Conservation (phyloP, 2,113 vertebrate genomes). For the Cyanoderma ruficeps region DNA sequence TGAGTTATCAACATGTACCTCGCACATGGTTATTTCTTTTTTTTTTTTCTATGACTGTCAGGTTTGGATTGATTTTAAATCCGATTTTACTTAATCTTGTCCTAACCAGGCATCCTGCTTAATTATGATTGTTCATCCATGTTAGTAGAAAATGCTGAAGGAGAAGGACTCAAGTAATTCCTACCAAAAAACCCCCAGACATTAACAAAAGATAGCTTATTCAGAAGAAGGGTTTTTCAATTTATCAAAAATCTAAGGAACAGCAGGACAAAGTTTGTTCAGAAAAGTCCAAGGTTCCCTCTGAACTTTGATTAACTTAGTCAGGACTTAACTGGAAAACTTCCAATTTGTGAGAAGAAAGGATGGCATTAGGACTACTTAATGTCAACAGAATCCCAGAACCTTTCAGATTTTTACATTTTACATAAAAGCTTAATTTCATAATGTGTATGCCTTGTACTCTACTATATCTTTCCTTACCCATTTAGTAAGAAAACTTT, state of each 20-base stretch:
- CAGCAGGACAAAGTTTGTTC: not conserved
- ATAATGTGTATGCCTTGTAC: not conserved
- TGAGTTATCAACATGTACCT: not conserved
- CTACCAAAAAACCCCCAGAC: accelerated
- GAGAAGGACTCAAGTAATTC: not conserved
- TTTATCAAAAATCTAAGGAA: not conserved
- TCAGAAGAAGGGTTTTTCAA: not conserved
- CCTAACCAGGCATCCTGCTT: not conserved
- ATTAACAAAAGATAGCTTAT: not conserved
- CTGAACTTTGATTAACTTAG: not conserved
- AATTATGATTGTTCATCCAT: not conserved
- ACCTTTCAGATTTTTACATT: not conserved
- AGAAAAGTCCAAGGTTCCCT: not conserved
- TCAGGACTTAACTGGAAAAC: not conserved
- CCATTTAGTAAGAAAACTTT: not conserved
- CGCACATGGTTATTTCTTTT: not conserved
- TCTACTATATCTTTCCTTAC: not conserved
- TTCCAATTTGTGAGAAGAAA: not conserved
- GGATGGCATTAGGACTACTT: not conserved
- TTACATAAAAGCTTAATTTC: not conserved
- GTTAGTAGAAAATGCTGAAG: not conserved
- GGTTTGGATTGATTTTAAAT: not conserved
- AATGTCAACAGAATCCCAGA: not conserved
- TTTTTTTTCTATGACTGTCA: not conserved
- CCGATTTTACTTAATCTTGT: not conserved